A percentile compares a stretch with the other conserved stretches of the same genome.
Conservation (phyloP, 2,113 vertebrate genomes). For the Cheirogaleus medius region DNA sequence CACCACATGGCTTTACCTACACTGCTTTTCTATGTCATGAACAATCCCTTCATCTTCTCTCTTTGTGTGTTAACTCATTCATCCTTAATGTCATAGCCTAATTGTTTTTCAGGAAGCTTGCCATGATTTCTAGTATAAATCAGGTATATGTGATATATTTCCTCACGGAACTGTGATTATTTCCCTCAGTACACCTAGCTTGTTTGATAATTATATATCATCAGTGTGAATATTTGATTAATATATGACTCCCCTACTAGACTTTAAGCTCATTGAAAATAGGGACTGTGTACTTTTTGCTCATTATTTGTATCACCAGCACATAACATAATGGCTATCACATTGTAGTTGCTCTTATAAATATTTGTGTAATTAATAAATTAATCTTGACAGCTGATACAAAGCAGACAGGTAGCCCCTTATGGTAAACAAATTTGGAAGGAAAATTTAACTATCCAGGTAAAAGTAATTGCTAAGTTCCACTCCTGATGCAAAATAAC, state of each 20-base stretch:
- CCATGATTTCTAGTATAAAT: neutral
- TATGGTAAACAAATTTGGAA: neutral
- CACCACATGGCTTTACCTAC: neutral
- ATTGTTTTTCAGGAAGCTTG: neutral
- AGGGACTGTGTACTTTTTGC: neutral
- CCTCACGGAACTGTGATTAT: neutral
- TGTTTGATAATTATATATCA: neutral
- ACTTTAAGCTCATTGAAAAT: neutral
- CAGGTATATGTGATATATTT: neutral
- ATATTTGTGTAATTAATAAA: constrained; percentile 36
- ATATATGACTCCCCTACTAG: neutral
- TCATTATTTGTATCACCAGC: neutral
- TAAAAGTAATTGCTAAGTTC: constrained; percentile 3
- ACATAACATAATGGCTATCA: neutral
- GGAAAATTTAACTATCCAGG: neutral
- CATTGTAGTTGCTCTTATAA: neutral
- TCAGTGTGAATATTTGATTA: constrained; percentile 24
- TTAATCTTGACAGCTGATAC: neutral
- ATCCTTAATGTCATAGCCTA: neutral
- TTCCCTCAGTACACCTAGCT: neutral
- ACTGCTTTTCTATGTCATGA: neutral
- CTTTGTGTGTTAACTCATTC: constrained; percentile 5
- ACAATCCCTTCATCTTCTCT: neutral
- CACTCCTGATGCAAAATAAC: neutral
- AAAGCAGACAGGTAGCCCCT: neutral